Percentiles rank a stretch among this genome's conserved stretches.
These are phyloP conservation scores for Hymenochirus boettgeri DNA, from an alignment of 2,113 vertebrate genomes.

Conservation along the genomic window DNA sequence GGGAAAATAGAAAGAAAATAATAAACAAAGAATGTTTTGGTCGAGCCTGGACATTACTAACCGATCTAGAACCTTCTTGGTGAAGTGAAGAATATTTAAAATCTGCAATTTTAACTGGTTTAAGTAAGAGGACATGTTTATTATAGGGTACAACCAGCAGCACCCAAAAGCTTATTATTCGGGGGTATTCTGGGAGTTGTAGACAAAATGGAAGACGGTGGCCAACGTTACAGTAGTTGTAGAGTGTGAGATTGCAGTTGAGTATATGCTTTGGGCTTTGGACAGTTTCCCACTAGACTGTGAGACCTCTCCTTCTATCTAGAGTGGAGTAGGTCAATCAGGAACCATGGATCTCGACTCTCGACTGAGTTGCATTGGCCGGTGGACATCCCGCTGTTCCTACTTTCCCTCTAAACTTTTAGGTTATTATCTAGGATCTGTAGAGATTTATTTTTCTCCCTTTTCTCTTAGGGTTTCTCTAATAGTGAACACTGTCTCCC, in stretches of 20 bases:
- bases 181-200: too few relatives aligned
- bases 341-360: slow-evolving; percentile 48
- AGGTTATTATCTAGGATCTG: slow-evolving; percentile 51
- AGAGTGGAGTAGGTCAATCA: slow-evolving; percentile 47
- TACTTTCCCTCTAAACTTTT: slow-evolving; percentile 5
- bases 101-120: too few relatives aligned
- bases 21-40: not conserved
- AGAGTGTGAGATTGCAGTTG: too few relatives aligned
- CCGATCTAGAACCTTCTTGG: too few relatives aligned
- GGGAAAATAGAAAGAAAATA: not conserved
- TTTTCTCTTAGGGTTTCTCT: slow-evolving; percentile 43
- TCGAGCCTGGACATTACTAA: too few relatives aligned
- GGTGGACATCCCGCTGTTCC: not conserved
- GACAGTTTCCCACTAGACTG: slow-evolving; percentile 37
- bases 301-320: slow-evolving; percentile 7
- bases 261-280: too few relatives aligned
- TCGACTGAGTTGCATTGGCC: slow-evolving; percentile 47
- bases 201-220: too few relatives aligned
- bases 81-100: too few relatives aligned
- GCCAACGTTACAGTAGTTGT: too few relatives aligned
- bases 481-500: slow-evolving; percentile 53
- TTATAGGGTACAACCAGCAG: too few relatives aligned
- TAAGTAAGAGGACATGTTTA: too few relatives aligned
- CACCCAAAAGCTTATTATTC: too few relatives aligned
- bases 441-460: slow-evolving; percentile 46